A percentile compares a stretch with the other conserved stretches of the same genome.
Evolutionary conservation across 2,888 invertebrate species (phyloP).

Genomic region (Hyles lineata): DNA sequence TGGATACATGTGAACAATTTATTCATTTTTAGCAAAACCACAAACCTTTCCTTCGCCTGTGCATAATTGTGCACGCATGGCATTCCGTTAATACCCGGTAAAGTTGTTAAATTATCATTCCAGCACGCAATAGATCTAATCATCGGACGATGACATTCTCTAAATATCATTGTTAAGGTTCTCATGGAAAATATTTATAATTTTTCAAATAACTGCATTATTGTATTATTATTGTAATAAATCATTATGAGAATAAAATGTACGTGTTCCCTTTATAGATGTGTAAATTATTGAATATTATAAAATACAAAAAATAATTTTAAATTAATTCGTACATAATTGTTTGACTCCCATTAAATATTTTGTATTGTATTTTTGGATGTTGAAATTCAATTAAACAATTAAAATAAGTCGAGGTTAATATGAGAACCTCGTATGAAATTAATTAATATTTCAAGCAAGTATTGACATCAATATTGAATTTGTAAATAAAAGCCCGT

Average conservation of each 20-base stretch:
- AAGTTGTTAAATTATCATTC: conserved; percentile 7
- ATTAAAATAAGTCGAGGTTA: too few species aligned
- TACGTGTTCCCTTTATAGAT: too few species aligned
- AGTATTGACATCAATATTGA: background rate
- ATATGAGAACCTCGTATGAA: too few species aligned
- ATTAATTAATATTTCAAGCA: background rate
- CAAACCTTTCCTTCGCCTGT: background rate
- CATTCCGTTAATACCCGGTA: conserved; percentile 4
- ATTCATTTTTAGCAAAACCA: background rate
- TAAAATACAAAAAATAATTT: too few species aligned
- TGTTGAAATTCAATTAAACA: too few species aligned
- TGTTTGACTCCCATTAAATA: too few species aligned
- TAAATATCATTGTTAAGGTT: background rate
- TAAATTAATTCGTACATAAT: too few species aligned
- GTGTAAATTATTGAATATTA: too few species aligned
- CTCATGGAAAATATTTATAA: background rate
- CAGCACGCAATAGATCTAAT: conserved; percentile 5
- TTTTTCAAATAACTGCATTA: background rate
- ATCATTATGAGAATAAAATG: background rate
- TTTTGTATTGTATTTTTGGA: too few species aligned
- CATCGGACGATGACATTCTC: background rate
- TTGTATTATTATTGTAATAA: background rate
- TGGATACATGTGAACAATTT: background rate
- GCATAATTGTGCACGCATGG: conserved; percentile 15
- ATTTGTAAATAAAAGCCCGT: background rate